Percentiles rank a stretch among this genome's conserved stretches.
These are phyloP conservation scores for Microctenopoma lineatum DNA, from an alignment of 2,797 vertebrate species.

Conservation along the genomic window DNA sequence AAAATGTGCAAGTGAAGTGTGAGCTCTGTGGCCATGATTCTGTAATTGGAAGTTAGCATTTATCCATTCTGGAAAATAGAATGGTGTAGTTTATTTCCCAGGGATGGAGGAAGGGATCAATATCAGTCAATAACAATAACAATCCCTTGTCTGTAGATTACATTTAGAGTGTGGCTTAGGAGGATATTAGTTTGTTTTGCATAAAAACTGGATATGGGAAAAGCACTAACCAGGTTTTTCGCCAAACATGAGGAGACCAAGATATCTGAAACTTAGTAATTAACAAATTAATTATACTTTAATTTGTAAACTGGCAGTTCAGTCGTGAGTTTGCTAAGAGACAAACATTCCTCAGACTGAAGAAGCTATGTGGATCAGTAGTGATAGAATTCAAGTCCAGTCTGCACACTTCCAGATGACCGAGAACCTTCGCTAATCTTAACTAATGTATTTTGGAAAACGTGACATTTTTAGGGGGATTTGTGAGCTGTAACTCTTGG, in stretches of 20 bases:
- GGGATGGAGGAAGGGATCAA: background rate
- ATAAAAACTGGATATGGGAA: background rate
- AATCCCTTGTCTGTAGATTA: background rate
- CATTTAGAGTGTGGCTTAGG: background rate
- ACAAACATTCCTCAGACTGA: too few species aligned
- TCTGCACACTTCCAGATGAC: too few species aligned
- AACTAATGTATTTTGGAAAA: background rate
- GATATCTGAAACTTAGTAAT: background rate
- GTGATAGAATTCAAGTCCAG: too few species aligned
- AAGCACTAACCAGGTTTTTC: background rate
- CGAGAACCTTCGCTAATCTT: background rate
- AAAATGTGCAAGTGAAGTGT: slow-evolving; percentile 7
- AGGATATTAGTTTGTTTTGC: background rate
- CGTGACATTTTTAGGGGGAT: background rate
- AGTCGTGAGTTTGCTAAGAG: too few species aligned
- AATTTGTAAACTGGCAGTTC: background rate
- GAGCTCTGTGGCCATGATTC: slow-evolving; percentile 4
- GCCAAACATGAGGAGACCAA: background rate
- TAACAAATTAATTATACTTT: background rate
- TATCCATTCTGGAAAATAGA: too few species aligned
- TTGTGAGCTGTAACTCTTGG: background rate
- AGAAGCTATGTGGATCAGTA: too few species aligned
- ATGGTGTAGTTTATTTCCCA: slow-evolving; percentile 8
- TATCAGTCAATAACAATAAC: background rate
- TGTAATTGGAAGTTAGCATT: slow-evolving; percentile 1